Evolutionary conservation across 1,140 invertebrate genomes (phyloP), one percentile per base, ranked within the genome.

Genomic region (Cephus cinctus): DNA sequence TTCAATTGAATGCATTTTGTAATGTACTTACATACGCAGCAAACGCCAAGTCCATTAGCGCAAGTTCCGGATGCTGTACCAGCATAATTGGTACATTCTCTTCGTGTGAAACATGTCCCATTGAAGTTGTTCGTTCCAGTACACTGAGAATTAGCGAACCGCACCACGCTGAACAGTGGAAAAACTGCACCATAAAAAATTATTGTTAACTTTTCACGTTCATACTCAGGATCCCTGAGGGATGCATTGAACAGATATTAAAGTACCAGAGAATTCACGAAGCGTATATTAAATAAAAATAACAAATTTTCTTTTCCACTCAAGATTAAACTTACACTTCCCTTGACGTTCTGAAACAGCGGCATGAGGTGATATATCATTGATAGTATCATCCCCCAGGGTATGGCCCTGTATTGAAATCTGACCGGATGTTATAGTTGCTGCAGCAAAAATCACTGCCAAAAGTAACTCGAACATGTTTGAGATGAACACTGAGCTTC

Each of bases 51-150:
- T 21, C 81, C 81, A 27, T 82, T 82, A 5, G 87, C 87, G 66
- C 90, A 92, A 3, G 63, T 75, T 9, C 87, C 88, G 2, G 85
- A 84, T 20, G 81, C 77, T 4, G 79, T 80, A 0, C 90, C 90
- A 39, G 81, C 83, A 14, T 85, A 78, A 54, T 82, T 80, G n/a
- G 73, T 64, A 57, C 90, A 92, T 67, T 92, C 86, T 21, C 83
- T 76, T 48, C 82, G 79, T 4, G 89, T 87, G 20, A 88, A 82
- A 59, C 90, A 93, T 0, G 86, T 90, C 8, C 89, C 90, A 50
- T 78, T 78, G 45, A 88, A 78, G 16, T 80, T 80, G 59, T 82
- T 86, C 3, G 77, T 78, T 22, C 78, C 83, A 2, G 72, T 65
- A 59, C 87, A 89, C 25, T 83, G 78, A 3, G 79, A 77, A 62